Percentiles rank a stretch among this genome's conserved stretches.
These are phyloP conservation scores for Pyrocephalus nanus DNA, from an alignment of 2,797 vertebrate genomes.

Conservation along the genomic window DNA sequence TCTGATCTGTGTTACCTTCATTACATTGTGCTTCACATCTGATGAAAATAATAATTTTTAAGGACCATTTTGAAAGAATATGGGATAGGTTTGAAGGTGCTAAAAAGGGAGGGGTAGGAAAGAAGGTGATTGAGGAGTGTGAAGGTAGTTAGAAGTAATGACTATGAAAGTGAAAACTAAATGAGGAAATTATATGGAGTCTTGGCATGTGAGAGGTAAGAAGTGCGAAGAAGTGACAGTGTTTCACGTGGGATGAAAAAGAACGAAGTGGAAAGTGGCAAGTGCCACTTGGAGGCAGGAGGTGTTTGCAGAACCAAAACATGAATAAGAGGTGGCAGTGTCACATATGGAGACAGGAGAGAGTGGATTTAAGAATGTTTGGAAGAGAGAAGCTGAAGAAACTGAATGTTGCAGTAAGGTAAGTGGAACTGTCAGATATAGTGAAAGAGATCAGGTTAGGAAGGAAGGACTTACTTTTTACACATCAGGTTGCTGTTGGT, in stretches of 20 bases:
- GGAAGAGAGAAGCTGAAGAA: background rate
- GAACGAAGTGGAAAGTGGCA: background rate
- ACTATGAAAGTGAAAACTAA: background rate
- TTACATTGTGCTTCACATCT: background rate
- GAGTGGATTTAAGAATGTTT: background rate
- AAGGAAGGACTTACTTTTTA: background rate
- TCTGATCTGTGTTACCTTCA: background rate
- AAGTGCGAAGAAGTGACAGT: background rate
- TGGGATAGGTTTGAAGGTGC: background rate
- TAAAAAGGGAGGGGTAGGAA: background rate
- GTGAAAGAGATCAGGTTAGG: background rate
- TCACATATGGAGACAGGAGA: background rate
- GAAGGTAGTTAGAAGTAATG: background rate
- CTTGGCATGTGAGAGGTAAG: background rate
- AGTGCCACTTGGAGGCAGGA: background rate
- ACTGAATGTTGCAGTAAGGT: background rate
- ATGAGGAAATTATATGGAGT: background rate
- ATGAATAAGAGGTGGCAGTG: background rate
- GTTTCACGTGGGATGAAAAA: background rate
- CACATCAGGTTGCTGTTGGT: background rate
- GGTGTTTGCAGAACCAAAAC: background rate
- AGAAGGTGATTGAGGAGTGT: background rate
- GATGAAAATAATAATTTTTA: background rate
- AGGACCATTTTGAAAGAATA: background rate
- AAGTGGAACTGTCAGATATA: background rate